Evolutionary conservation across 2,113 vertebrate species (phyloP).

Genomic region (Sylvietta virens): DNA sequence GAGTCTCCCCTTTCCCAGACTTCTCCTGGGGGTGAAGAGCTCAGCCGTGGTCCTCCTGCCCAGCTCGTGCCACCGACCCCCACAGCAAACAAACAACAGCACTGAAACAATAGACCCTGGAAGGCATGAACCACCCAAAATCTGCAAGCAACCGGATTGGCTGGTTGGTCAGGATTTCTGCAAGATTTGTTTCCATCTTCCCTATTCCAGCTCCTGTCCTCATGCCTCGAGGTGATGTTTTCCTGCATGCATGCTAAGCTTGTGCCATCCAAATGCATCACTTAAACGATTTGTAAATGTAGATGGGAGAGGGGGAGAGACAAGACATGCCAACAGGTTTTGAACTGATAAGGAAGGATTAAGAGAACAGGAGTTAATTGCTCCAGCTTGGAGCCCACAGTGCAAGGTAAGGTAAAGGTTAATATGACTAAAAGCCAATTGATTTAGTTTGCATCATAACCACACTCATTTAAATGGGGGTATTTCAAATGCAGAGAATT

Average conservation of each 20-base stretch:
- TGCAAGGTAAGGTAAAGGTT: slow-evolving; percentile 17
- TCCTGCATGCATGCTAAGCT: not conserved
- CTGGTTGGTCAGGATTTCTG: not conserved
- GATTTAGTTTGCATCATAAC: slow-evolving; percentile 32
- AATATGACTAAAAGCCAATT: not conserved
- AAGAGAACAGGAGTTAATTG: not conserved
- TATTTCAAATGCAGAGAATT: slow-evolving; percentile 21
- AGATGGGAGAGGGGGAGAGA: not conserved
- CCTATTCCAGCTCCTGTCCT: not conserved
- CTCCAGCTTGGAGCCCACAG: not conserved
- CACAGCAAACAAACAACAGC: not conserved
- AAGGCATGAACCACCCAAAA: slow-evolving; percentile 42
- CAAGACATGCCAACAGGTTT: not conserved
- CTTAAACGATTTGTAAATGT: not conserved
- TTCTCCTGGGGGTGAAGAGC: not conserved
- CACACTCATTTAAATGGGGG: slow-evolving; percentile 25
- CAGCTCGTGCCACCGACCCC: not conserved
- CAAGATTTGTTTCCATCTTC: slow-evolving; percentile 13
- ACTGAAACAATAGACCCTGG: not conserved
- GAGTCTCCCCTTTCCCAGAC: not conserved
- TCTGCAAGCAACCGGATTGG: slow-evolving; percentile 12
- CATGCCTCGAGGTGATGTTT: not conserved
- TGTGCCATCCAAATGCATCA: not conserved
- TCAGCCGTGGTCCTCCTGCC: not conserved
- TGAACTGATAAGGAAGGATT: not conserved